These are phyloP conservation scores for Tachysurus vachellii DNA, from an alignment of 2,113 vertebrate genomes.

Conservation along the genomic window DNA sequence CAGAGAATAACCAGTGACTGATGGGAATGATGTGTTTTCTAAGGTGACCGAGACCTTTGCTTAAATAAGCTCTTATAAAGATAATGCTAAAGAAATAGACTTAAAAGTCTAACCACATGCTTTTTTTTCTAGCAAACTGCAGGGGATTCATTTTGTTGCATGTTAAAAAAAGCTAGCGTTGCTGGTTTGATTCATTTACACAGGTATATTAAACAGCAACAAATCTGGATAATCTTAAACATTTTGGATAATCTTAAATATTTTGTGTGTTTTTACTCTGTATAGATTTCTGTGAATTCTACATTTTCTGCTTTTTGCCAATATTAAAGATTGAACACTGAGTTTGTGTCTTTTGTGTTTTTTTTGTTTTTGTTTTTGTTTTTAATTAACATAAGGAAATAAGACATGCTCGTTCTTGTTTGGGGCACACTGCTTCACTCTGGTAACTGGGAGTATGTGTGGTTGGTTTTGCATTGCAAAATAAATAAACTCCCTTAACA, in stretches of 20 bases:
- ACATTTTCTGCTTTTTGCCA: constrained; percentile 27
- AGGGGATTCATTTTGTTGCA: background rate
- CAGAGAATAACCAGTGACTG: background rate
- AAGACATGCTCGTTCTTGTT: background rate
- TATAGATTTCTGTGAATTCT: constrained; percentile 19
- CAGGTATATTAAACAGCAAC: background rate
- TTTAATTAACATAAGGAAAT: background rate
- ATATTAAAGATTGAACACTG: constrained; percentile 21
- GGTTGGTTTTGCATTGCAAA: background rate
- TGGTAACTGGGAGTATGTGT: background rate
- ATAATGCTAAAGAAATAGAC: background rate
- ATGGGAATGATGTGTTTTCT: background rate
- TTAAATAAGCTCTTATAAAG: background rate
- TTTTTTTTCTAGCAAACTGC: background rate
- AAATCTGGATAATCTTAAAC: background rate
- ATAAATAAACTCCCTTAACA: background rate
- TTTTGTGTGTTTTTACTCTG: constrained; percentile 26
- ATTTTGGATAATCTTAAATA: background rate
- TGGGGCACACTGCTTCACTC: background rate
- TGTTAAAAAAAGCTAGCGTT: too few species aligned
- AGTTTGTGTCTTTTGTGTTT: background rate
- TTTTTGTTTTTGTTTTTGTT: background rate
- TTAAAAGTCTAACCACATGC: background rate
- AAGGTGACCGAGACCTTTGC: background rate
- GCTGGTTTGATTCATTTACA: background rate